phyloP scores from a whole-genome alignment of 1,140 invertebrate species.

The Drosophila triauraria region DNA sequence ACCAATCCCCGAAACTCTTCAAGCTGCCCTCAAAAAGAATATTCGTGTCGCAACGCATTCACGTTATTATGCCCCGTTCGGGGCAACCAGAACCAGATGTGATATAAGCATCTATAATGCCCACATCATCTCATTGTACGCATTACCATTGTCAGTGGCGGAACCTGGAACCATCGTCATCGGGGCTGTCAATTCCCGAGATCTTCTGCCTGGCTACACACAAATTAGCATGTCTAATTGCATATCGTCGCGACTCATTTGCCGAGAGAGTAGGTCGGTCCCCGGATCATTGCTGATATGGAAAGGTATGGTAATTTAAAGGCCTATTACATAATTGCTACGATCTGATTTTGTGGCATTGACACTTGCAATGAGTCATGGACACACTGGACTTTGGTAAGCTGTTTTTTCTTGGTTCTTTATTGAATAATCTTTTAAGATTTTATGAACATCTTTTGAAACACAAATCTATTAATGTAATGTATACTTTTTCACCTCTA shows the following conservation, averaged over 20 bases:
- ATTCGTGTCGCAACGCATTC: slow-evolving; percentile 18
- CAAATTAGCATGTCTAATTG: slow-evolving; percentile 51
- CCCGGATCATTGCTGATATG: slow-evolving; percentile 13
- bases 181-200: slow-evolving; percentile 26
- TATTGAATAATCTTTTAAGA: too few relatives aligned
- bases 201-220: slow-evolving; percentile 16
- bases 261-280: slow-evolving; percentile 4
- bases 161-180: neutral
- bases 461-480: neutral
- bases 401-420: neutral
- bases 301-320: slow-evolving; percentile 15
- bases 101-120: slow-evolving; percentile 38
- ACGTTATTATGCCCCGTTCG: neutral
- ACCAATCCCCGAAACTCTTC: neutral
- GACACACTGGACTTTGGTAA: neutral
- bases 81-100: slow-evolving; percentile 1
- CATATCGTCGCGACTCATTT: slow-evolving; percentile 27
- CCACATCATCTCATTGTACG: slow-evolving; percentile 22
- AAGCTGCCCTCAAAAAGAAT: neutral
- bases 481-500: neutral
- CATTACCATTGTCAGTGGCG: slow-evolving; percentile 8
- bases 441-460: neutral
- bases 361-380: slow-evolving; percentile 8
- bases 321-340: slow-evolving; percentile 27
- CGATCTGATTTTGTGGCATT: slow-evolving; percentile 16